phyloP scores from a whole-genome alignment of 2,888 invertebrate species.

The Gymnocheta viridis region DNA sequence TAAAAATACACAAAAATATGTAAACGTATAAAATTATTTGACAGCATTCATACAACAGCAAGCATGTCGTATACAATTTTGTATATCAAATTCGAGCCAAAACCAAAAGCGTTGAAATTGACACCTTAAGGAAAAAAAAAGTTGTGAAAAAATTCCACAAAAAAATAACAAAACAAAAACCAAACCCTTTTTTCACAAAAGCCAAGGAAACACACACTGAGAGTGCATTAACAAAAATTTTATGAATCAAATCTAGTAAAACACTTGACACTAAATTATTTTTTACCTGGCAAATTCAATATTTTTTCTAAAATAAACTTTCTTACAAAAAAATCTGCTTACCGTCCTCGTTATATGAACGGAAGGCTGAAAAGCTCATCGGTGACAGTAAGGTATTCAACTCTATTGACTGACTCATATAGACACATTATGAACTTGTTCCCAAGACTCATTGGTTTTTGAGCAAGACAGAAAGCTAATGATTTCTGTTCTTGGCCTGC shows the following conservation, averaged over 20 bases:
- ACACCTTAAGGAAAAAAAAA: slow-evolving; percentile 76
- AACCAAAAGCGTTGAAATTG: slow-evolving; percentile 80
- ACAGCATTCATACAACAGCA: slow-evolving; percentile 70
- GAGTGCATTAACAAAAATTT: slow-evolving; percentile 50
- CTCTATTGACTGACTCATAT: too few relatives aligned
- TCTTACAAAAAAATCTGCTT: too few relatives aligned
- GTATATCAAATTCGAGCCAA: slow-evolving; percentile 71
- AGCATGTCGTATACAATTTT: slow-evolving; percentile 70
- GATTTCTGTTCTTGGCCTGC: too few relatives aligned
- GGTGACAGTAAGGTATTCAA: too few relatives aligned
- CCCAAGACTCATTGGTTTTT: too few relatives aligned
- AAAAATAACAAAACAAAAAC: slow-evolving; percentile 56
- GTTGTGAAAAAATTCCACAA: not conserved
- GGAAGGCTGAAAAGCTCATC: too few relatives aligned
- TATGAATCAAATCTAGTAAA: slow-evolving; percentile 9
- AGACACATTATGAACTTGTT: too few relatives aligned
- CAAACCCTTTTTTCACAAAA: slow-evolving; percentile 64
- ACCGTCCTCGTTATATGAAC: too few relatives aligned
- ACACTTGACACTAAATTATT: slow-evolving; percentile 1
- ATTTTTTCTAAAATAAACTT: too few relatives aligned
- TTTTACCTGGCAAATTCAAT: too few relatives aligned
- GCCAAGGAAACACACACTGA: slow-evolving; percentile 33
- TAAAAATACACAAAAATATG: slow-evolving; percentile 3
- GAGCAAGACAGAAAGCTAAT: too few relatives aligned
- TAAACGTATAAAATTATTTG: slow-evolving; percentile 51